Evolutionary conservation across 1,140 invertebrate genomes (phyloP), one percentile per base, ranked within the genome.

Genomic region (Drosophila guanche): DNA sequence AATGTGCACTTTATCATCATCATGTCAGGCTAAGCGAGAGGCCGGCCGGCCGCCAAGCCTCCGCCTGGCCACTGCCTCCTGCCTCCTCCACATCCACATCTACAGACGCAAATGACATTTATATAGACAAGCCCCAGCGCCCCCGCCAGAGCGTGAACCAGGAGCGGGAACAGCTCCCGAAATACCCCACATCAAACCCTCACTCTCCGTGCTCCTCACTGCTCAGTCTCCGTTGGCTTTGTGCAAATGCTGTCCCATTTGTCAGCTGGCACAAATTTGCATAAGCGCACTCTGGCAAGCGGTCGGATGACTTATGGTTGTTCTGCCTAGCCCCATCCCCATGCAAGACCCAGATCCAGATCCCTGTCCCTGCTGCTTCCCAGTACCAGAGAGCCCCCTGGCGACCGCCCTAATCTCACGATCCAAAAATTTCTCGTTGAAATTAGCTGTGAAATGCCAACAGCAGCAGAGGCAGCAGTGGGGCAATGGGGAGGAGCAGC

Each of bases 241-340:
- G 81, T 85, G 81, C 81, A 85, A 85, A 85, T 85, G 77, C 81
- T 86, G 81, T 79, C 81, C 81, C 81, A 85, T 85, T 85, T 85
- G 81, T 85, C 81, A 85, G 81, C 73, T 85, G 81, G 65, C 81
- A 85, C 81, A 85, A 85, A 85, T 85, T 85, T 85, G 81, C 81
- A 85, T 85, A 85, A 85, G 81, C 81, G 81, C 81, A 78, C 70
- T 69, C 70, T 71, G 76, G 56, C 76, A 80, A 85, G 72, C 81
- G 73, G 76, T 85, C 73, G 81, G 81, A 85, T 85, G 81, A 85
- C 81, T 85, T 85, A 85, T 85, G 81, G 81, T 77, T 61, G 73
- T 85, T 65, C 65, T 59, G 53, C 65, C 70, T 20, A 20, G 16
- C 16, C 27, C 43, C 33, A 12, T 12, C 1, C 43, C 43, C 20